Evolutionary conservation across 64 coral and sea anemone species (phyloP), one percentile per base, ranked within the genome.

Genomic region (Actinia tenebrosa): DNA sequence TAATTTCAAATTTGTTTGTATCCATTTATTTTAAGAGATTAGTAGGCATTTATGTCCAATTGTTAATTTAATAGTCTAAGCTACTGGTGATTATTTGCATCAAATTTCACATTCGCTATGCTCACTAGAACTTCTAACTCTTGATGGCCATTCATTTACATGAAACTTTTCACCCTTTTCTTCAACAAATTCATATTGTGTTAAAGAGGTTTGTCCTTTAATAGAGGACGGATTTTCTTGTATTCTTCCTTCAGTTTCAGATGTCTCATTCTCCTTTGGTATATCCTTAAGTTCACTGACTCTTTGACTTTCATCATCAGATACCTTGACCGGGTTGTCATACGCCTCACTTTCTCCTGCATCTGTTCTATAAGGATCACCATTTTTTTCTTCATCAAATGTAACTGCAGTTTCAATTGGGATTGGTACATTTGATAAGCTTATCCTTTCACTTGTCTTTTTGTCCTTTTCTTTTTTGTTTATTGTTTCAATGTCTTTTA

Each of bases 341-440:
- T 85, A 85, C 19, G 16, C 83, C 23, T 64, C 83, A 53, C 60
- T 85, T 13, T 20, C 25, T 50, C 17, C 43, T 27, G 69, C 2
- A 0, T 30, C 26, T 75, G 69, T 75, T 42, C 26, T 30, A 75
- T 0, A 42, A 75, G 27, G n/a, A 42, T 26, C n/a, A 15, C 10
- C 26, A 14, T 30, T 75, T 22, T 50, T 56, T 61, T 27, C 54
- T 23, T 59, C 86, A 60, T 91, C 83, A 53, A 86, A 85, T 23
- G 83, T 60, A 22, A 25, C 23, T 43, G 44, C 63, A 22, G 27
- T 20, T 69, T 56, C 84, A 37, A 9, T 86, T 72, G 89, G 83
- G 54, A 86, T 86, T 63, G 86, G 26, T 23, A 86, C 27, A 52
- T 91, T 68, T 45, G 89, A 58, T 22, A 80, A 86, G 84, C 89